A percentile compares a stretch with the other conserved stretches of the same genome.
Evolutionary conservation across 2,888 invertebrate species (phyloP).

Genomic region (Parapristionchus giblindavisi): DNA sequence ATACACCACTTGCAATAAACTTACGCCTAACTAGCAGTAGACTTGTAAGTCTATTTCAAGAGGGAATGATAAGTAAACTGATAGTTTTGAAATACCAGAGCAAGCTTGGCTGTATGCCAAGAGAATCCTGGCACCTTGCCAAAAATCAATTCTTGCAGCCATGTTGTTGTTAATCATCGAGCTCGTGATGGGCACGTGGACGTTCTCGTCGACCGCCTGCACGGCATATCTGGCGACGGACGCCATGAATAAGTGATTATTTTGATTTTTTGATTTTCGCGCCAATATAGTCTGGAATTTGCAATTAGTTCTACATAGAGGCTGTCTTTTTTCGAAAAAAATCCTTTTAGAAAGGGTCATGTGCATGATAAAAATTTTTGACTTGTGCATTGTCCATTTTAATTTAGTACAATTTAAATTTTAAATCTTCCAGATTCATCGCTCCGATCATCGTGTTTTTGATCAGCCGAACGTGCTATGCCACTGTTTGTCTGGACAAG

Average conservation of each 20-base stretch:
- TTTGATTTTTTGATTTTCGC: slow-evolving; percentile 15
- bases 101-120: too few species aligned
- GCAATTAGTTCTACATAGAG: slow-evolving; percentile 8
- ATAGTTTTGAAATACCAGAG: too few species aligned
- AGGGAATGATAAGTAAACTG: too few species aligned
- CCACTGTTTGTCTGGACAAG: slow-evolving; percentile 66
- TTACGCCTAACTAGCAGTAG: too few species aligned
- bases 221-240: slow-evolving; percentile 66
- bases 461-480: slow-evolving; percentile 67
- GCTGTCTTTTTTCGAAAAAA: not conserved
- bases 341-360: not conserved
- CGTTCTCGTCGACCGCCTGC: slow-evolving; percentile 60
- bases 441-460: slow-evolving; percentile 67
- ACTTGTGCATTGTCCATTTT: too few species aligned
- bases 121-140: too few species aligned
- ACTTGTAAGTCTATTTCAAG: too few species aligned
- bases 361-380: too few species aligned
- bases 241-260: slow-evolving; percentile 65
- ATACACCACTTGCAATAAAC: too few species aligned
- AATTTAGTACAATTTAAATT: too few species aligned
- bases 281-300: slow-evolving; percentile 6
- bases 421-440: slow-evolving; percentile 65
- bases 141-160: slow-evolving; percentile 51
- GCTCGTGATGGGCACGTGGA: slow-evolving; percentile 66
- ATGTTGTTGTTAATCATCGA: slow-evolving; percentile 67